Percentiles rank a stretch among this genome's conserved stretches.
Evolutionary conservation across 2,888 invertebrate genomes (phyloP).

Genomic region (Clanis bilineata): DNA sequence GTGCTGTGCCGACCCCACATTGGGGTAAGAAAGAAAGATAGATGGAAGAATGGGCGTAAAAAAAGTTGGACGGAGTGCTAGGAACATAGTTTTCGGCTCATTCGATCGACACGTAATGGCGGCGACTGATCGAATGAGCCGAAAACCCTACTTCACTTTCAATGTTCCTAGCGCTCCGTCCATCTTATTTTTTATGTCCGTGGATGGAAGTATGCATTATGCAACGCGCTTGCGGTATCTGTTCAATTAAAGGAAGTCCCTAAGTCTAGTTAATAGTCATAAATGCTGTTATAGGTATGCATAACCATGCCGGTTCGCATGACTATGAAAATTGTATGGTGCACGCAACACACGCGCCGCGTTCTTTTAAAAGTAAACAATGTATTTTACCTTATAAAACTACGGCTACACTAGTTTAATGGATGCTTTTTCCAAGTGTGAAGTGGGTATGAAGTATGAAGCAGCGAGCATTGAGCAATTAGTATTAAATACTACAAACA

Average conservation of each 20-base stretch:
- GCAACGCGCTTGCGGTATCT: not conserved
- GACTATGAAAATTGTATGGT: constrained; percentile 2
- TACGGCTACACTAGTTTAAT: not conserved
- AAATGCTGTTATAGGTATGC: not conserved
- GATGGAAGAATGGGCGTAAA: no score
- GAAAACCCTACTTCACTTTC: no score
- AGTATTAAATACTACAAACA: not conserved
- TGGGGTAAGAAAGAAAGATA: no score
- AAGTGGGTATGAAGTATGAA: not conserved
- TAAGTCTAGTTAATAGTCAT: constrained; percentile 10
- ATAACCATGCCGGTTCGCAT: constrained; percentile 3
- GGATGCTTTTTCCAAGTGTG: not conserved
- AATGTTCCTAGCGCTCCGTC: no score
- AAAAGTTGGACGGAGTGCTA: no score
- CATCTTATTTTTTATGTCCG: no score
- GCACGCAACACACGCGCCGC: not conserved
- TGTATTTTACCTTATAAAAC: not conserved
- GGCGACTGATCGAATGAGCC: no score
- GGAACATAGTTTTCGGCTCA: no score
- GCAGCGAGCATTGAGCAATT: not conserved
- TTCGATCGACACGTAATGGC: no score
- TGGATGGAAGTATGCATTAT: no score
- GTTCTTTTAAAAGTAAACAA: constrained; percentile 2
- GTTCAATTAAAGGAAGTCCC: constrained; percentile 1
- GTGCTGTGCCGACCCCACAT: no score